Percentiles rank a stretch among this genome's conserved stretches.
phyloP scores from a whole-genome alignment of 2,797 vertebrate genomes.

The Streptopelia turtur region DNA sequence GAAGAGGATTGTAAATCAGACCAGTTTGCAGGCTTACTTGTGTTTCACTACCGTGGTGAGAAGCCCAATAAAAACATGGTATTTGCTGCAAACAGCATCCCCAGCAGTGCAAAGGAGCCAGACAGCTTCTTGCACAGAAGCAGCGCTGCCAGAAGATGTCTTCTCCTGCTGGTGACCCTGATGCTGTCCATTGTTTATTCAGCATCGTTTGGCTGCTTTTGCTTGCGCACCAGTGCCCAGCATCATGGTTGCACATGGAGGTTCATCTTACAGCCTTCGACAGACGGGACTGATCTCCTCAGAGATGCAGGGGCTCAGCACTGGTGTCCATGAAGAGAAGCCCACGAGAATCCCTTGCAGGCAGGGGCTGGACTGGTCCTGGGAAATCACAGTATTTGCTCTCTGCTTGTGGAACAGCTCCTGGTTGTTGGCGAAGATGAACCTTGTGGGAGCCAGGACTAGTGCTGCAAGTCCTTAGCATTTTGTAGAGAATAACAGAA shows the following conservation, averaged over 20 bases:
- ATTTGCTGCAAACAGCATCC: neutral
- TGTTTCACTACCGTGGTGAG: neutral
- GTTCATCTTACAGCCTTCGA: neutral
- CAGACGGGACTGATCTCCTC: neutral
- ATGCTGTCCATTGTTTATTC: too few species aligned
- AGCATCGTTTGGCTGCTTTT: fast-evolving
- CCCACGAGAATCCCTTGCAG: too few species aligned
- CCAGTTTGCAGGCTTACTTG: too few species aligned
- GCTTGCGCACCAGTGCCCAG: neutral
- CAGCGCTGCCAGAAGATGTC: neutral
- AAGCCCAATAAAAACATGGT: fast-evolving
- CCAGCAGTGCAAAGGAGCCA: fast-evolving
- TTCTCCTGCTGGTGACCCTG: neutral
- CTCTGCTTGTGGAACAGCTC: neutral
- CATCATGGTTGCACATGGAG: too few species aligned
- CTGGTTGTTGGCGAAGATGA: neutral
- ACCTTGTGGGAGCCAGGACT: neutral
- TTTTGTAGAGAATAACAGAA: neutral
- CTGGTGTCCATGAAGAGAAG: neutral
- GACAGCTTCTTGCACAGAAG: neutral
- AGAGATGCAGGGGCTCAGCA: fast-evolving
- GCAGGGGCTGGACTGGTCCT: too few species aligned
- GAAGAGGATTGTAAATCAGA: neutral
- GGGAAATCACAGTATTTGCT: neutral
- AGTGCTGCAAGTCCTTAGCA: neutral